A percentile compares a stretch with the other conserved stretches of the same genome.
Evolutionary conservation across 2,888 invertebrate species (phyloP).

Genomic region (Pachycephus smyrnensis): DNA sequence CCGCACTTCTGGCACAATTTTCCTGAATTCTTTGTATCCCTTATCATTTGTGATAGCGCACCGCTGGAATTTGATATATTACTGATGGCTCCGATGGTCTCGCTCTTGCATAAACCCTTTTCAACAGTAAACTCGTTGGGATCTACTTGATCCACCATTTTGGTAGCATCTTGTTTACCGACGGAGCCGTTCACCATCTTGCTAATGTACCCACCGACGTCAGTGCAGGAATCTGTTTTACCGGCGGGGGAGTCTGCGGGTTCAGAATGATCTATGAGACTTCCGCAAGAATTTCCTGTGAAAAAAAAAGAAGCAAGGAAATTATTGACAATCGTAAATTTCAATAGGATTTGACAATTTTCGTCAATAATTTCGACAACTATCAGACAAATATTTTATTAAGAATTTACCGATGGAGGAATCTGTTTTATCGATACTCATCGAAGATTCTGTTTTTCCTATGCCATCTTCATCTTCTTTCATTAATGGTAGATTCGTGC

Average conservation of each 20-base stretch:
- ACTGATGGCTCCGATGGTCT: conserved; percentile 59
- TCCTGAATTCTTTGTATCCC: conserved; percentile 25
- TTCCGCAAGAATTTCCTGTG: conserved; percentile 26
- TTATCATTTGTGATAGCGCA: conserved; percentile 30
- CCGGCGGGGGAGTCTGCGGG: conserved; percentile 23
- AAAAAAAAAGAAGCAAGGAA: neutral
- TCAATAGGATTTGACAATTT: neutral
- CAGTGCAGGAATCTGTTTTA: conserved; percentile 7
- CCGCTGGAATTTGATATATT: conserved; percentile 38
- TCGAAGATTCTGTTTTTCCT: conserved; percentile 47
- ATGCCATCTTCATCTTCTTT: conserved; percentile 69
- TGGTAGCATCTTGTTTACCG: neutral
- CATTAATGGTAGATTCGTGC: conserved; percentile 69
- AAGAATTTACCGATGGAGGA: conserved; percentile 43
- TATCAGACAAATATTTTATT: neutral
- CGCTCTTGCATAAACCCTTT: conserved; percentile 50
- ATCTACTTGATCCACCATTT: neutral
- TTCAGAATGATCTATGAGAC: conserved; percentile 33
- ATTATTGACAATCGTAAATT: neutral
- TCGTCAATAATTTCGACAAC: neutral
- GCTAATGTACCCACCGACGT: neutral
- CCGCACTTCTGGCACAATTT: conserved; percentile 54
- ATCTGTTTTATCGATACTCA: conserved; percentile 48
- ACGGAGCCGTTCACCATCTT: neutral
- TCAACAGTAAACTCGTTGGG: neutral